Percentiles rank a stretch among this genome's conserved stretches.
These are phyloP conservation scores for Gnathonemus echidnorhynchus DNA, from an alignment of 2,113 vertebrate species.

Conservation along the genomic window DNA sequence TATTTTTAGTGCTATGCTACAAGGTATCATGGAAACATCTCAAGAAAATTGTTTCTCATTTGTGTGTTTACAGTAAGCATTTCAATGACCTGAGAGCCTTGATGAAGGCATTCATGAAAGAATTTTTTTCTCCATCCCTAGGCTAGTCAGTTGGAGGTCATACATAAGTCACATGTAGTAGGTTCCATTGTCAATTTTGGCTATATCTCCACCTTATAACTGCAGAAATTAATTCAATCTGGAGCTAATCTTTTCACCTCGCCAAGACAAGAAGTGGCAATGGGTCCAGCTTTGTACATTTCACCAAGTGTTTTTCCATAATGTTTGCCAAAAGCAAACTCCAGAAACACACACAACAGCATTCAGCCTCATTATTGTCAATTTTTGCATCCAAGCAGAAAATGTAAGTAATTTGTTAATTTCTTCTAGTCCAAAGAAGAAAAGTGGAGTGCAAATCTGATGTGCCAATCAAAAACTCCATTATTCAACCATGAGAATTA, in stretches of 20 bases:
- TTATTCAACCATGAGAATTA: background rate
- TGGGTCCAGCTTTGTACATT: background rate
- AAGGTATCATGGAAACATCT: background rate
- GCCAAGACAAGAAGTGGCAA: background rate
- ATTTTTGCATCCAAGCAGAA: background rate
- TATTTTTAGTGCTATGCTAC: background rate
- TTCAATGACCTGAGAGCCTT: background rate
- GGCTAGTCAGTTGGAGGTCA: background rate
- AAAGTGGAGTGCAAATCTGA: background rate
- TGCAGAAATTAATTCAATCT: background rate
- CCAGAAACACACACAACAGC: background rate
- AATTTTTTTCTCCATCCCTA: background rate
- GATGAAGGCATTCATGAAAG: background rate
- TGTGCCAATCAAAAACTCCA: background rate
- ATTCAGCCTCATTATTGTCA: constrained; percentile 4
- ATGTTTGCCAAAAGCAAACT: background rate
- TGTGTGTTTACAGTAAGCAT: background rate
- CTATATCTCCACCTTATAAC: background rate
- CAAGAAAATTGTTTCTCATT: background rate
- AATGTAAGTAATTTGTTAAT: background rate
- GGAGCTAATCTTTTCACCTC: background rate
- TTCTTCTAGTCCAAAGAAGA: background rate
- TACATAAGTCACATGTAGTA: background rate
- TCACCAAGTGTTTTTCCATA: background rate
- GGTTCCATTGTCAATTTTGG: background rate